Base-by-base conservation (phyloP, 2,797 vertebrate genomes). In the Triplophysa yarkandensis region DNA sequence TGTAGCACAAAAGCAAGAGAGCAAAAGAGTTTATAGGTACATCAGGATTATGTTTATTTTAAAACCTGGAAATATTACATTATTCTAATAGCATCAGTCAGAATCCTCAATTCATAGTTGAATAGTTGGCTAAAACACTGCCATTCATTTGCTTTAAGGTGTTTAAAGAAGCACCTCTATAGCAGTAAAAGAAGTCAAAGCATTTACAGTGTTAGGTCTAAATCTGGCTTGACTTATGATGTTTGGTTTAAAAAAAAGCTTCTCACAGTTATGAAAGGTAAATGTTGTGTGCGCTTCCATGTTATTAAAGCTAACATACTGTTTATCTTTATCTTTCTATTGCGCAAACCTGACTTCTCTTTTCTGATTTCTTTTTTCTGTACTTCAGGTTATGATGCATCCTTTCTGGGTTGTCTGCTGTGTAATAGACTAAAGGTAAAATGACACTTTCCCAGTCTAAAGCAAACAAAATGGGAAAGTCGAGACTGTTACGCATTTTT, bases 401-500 rank as follows among this genome's bases (percentile, higher is more conserved):
- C 66, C 50, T 8, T n/a, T 71, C 44, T 48, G 74, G 62, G 61
- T 21, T 78, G 77, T 70, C 4, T 79, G 58, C 81, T 85, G 70
- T 85, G 85, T 60, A 77, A 81, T 87, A 87, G 82, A 88, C 81
- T 78, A 82, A 67, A 87, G 84, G 84, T 88, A 81, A 85, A 72
- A 81, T 81, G 81, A 76, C 80, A 64, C 64, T 55, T 57, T 50
- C 68, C 30, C 78, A 71, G 41, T 70, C 70, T 23, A 83, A 78
- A 82, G 48, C 77, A 58, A 80, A 68, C 91, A 91, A 90, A 72
- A 99, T 99, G 98, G 93, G 91, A 87, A 97, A 92, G 77, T 92
- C 95, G 0, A 93, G 93, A 80, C 92, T 95, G 71, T 93, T 98
- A 83, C 95, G 93, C 79, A 89, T 97, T 71, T 95, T 95, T 74